A percentile compares a stretch with the other conserved stretches of the same genome.
These are phyloP conservation scores for Ennomos fuscantarius DNA, from an alignment of 2,888 invertebrate genomes.

Conservation along the genomic window DNA sequence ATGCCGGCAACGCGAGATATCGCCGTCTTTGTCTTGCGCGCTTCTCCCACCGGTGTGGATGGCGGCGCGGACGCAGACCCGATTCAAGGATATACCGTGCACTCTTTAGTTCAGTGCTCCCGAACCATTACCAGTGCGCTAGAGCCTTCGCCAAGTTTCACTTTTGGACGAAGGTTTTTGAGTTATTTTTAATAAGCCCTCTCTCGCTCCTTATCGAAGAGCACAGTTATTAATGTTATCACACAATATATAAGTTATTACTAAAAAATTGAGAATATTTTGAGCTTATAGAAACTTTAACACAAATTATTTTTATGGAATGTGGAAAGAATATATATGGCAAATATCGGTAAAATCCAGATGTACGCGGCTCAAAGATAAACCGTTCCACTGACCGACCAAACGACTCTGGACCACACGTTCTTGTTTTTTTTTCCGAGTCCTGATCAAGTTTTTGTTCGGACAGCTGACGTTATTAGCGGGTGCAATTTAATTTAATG, in stretches of 20 bases:
- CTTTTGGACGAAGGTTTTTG: slow-evolving; percentile 9
- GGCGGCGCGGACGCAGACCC: slow-evolving; percentile 54
- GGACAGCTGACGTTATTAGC: slow-evolving; percentile 58
- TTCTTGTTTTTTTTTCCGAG: slow-evolving; percentile 31
- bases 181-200: background rate
- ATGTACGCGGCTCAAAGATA: too few species aligned
- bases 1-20: slow-evolving; percentile 63
- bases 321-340: too few species aligned
- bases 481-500: slow-evolving; percentile 61
- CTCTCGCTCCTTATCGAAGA: background rate
- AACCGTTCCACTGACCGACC: background rate
- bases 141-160: slow-evolving; percentile 33
- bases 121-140: slow-evolving; percentile 57
- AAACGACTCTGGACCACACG: slow-evolving; percentile 24
- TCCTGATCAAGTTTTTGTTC: slow-evolving; percentile 53
- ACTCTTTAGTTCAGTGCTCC: slow-evolving; percentile 80
- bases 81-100: slow-evolving; percentile 78
- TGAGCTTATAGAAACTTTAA: too few species aligned
- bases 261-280: too few species aligned
- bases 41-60: slow-evolving; percentile 65
- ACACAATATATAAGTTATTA: too few species aligned
- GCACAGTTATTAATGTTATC: too few species aligned
- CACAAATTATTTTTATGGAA: too few species aligned
- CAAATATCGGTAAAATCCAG: too few species aligned
- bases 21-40: slow-evolving; percentile 59